Evolutionary conservation across 2,888 invertebrate genomes (phyloP).

Genomic region (Shargacucullia verbasci): DNA sequence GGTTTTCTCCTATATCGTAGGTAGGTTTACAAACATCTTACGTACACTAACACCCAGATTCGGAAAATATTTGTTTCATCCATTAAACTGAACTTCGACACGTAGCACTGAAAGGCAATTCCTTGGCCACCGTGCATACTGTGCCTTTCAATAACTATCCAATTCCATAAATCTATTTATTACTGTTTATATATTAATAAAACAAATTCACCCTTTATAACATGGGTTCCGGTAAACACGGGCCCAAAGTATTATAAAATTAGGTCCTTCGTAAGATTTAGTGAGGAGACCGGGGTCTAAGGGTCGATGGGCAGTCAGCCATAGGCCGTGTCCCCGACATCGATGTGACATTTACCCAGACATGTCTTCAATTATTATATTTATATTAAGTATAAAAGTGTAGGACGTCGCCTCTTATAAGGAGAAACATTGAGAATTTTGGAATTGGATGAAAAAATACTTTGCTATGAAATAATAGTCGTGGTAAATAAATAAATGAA

Average conservation of each 20-base stretch:
- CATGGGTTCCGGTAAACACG: slow-evolving; percentile 39
- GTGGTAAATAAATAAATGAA: no score
- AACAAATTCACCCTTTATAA: background rate
- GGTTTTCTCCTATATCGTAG: no score
- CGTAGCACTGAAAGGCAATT: no score
- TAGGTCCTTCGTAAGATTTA: slow-evolving; percentile 43
- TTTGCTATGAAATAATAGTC: no score
- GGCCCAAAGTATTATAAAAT: slow-evolving; percentile 50
- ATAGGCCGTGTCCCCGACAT: slow-evolving; percentile 53
- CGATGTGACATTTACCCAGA: slow-evolving; percentile 57
- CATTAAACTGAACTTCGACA: no score
- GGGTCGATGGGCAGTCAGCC: slow-evolving; percentile 54
- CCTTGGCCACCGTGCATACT: no score
- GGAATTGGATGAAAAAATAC: no score
- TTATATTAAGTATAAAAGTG: no score
- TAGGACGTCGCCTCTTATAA: slow-evolving; percentile 1
- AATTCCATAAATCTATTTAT: background rate
- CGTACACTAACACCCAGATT: no score
- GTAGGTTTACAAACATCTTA: no score
- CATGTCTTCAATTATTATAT: slow-evolving; percentile 42
- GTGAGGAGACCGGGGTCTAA: slow-evolving; percentile 29
- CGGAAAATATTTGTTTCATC: no score
- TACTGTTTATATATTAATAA: background rate
- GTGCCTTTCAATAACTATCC: background rate
- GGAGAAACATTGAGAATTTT: no score